Percentiles rank a stretch among this genome's conserved stretches.
These are phyloP conservation scores for Gasteruption jaculator DNA, from an alignment of 2,888 invertebrate species.

Conservation along the genomic window DNA sequence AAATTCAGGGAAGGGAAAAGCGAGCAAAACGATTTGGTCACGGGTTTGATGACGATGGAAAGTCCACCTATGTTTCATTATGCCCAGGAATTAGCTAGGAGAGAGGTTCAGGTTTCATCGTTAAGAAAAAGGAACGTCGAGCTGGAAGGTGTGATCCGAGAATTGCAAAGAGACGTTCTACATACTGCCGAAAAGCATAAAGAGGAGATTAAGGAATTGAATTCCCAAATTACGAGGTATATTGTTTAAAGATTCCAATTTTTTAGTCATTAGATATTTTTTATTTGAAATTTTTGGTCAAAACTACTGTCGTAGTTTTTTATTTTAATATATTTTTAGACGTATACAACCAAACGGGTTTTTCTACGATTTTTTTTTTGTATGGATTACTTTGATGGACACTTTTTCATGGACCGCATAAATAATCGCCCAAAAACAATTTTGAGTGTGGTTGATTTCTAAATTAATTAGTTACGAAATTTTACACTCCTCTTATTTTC, in stretches of 20 bases:
- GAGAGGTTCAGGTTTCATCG: constrained; percentile 72
- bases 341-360: no score
- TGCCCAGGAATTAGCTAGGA: constrained; percentile 75
- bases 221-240: constrained; percentile 47
- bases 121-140: constrained; percentile 70
- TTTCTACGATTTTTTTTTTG: no score
- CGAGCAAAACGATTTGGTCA: constrained; percentile 38
- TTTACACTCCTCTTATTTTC: constrained; percentile 9
- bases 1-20: no score
- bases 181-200: constrained; percentile 40
- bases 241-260: neutral
- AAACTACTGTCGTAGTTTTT: no score
- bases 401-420: no score
- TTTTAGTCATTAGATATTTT: no score
- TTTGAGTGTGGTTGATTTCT: no score
- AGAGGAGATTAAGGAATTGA: constrained; percentile 38
- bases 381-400: no score
- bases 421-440: no score
- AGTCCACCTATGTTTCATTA: constrained; percentile 77
- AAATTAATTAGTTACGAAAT: no score
- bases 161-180: constrained; percentile 44
- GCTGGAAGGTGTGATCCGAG: constrained; percentile 46
- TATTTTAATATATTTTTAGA: constrained; percentile 7
- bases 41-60: constrained; percentile 53
- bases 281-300: no score